Base-by-base conservation (phyloP, 2,888 invertebrate species). In the Noctua janthe region DNA sequence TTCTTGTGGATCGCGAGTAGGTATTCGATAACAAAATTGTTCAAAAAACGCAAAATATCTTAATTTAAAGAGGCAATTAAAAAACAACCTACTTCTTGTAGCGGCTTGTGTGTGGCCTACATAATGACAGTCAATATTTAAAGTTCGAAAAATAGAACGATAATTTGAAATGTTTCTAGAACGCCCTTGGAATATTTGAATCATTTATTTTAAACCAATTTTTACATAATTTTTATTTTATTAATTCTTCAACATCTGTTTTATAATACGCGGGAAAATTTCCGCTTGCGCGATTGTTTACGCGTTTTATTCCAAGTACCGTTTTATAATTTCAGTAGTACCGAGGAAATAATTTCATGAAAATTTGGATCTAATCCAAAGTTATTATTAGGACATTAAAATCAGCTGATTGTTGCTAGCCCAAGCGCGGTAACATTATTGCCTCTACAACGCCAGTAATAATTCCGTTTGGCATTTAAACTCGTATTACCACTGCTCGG, bases 401-500 rank as follows among this genome's bases (percentile, higher is more conserved):
- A 89, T 88, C 87, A 90, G 88, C 85, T 90, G 87, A 86, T 90
- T 81, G 91, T 91, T 91, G 89, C 90, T 91, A 91, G 70, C 86
- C 81, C 80, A 87, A 89, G 87, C 89, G 78, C 76, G 83, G 80
- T 77, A 66, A 70, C 29, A 62, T 76, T 70, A 78, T 67, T 80
- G 72, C 74, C 23, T 72, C 43, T 67, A 85, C 87, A 84, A 87
- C 93, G 93, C 94, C 94, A 94, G 92, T 92, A 89, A 85, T 91
- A 87, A 89, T 90, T 86, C 87, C 87, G 91, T 91, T 95, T 95
- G 95, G 94, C 94, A 94, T 89, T 90, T 90, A 91, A 71, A 88
- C 87, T 86, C 87, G 89, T 89, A 80, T 81, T 78, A 49, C 72
- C 54, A 85, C 90, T 91, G 89, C 87, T 85, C 88, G 88, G 81